A percentile compares a stretch with the other conserved stretches of the same genome.
These are phyloP conservation scores for Trichechus manatus DNA, from an alignment of 2,113 vertebrate genomes.

Conservation along the genomic window DNA sequence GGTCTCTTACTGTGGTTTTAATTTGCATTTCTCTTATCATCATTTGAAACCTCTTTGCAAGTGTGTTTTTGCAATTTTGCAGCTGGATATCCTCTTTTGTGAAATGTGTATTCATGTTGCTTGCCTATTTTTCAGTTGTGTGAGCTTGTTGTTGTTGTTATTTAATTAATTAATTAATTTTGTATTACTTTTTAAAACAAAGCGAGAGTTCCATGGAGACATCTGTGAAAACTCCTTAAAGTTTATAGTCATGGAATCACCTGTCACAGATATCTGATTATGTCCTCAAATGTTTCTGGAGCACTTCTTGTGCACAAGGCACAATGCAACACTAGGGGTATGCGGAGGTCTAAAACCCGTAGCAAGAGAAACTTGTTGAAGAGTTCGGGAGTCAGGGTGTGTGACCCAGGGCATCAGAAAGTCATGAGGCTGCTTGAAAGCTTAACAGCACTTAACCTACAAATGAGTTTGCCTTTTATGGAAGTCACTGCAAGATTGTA, in stretches of 20 bases:
- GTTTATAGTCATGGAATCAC: not conserved
- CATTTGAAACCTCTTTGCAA: not conserved
- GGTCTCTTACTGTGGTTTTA: not conserved
- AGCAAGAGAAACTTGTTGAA: not conserved
- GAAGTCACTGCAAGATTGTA: not conserved
- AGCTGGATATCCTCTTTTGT: too few species aligned
- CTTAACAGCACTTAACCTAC: not conserved
- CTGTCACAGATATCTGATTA: not conserved
- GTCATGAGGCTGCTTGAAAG: constrained; percentile 12
- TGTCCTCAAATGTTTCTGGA: not conserved
- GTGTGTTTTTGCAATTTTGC: not conserved
- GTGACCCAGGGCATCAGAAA: not conserved
- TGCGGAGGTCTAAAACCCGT: not conserved
- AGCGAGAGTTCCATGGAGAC: not conserved
- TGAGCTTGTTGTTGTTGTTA: not conserved
- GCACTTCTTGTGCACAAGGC: not conserved
- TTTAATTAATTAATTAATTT: not conserved
- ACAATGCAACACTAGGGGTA: too few species aligned
- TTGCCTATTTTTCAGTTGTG: not conserved
- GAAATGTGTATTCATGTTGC: not conserved
- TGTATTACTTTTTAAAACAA: not conserved
- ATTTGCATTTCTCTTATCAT: not conserved
- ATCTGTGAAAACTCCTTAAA: not conserved
- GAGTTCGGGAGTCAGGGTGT: not conserved
- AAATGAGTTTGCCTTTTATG: constrained; percentile 31